Evolutionary conservation across 2,888 invertebrate species (phyloP).

Genomic region (Ormyrus thymus): DNA sequence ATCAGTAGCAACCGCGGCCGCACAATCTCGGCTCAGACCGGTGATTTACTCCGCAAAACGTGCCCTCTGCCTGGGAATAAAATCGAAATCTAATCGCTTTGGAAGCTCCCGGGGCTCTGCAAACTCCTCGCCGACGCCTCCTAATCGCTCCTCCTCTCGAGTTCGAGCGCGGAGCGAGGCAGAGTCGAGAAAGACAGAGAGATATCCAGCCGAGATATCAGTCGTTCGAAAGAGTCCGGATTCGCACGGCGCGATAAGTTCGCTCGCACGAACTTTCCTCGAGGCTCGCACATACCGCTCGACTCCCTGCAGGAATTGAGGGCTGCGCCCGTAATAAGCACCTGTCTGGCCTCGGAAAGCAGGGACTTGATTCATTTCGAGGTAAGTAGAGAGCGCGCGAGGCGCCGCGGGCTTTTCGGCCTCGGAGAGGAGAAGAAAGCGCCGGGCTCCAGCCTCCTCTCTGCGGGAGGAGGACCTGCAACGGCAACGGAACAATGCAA

Average conservation of each 20-base stretch:
- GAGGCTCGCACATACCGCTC: conserved; percentile 2
- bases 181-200: background rate
- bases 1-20: background rate
- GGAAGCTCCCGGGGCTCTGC: conserved; percentile 9
- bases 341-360: conserved; percentile 69
- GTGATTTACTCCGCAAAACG: background rate
- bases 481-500: too few relatives aligned
- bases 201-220: conserved; percentile 29
- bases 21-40: conserved; percentile 6
- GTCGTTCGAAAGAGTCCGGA: background rate
- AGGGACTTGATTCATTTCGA: conserved; percentile 74
- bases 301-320: conserved; percentile 23
- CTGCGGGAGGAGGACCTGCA: too few relatives aligned
- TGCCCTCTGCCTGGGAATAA: background rate
- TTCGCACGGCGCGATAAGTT: conserved; percentile 9
- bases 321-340: conserved; percentile 71
- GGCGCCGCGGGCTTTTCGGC: conserved; percentile 67
- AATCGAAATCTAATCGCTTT: conserved; percentile 38
- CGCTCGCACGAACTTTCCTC: background rate
- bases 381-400: conserved; percentile 73
- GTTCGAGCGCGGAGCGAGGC: background rate
- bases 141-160: conserved; percentile 22
- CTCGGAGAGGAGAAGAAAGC: background rate
- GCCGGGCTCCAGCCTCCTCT: background rate
- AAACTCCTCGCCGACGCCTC: conserved; percentile 20